Base-by-base conservation (phyloP, 2,888 invertebrate species). In the Synanthedon tipuliformis region DNA sequence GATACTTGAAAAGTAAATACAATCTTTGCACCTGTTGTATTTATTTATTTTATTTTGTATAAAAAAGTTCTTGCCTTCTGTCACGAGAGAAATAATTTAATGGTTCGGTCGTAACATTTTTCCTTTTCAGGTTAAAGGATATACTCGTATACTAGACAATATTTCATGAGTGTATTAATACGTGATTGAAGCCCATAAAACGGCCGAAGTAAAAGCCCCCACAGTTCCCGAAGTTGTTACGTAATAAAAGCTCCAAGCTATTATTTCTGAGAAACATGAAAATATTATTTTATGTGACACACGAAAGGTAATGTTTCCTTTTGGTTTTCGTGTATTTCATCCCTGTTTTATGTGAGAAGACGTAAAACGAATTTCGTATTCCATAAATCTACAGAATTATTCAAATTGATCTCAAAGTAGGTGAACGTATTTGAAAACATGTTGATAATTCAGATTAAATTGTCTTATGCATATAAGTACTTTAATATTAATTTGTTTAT, bases 301-400 rank as follows among this genome's bases (percentile, higher is more conserved):
- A n/a, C 13, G 49, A 49, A 49, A 18, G 49, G 16, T 15, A 16
- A 49, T 16, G 49, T 49, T 34, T 34, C 34, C 34, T 27, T 16
- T 41, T 40, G 40, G 34, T 53, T 53, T 45, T 41, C 50, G 41
- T 40, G 50, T 10, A 51, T 48, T 55, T 55, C 53, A 52, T 54
- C 13, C 41, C 11, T 45, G 13, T 50, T 56, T 56, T 54, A 56
- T 41, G 52, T 23, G 48, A 48, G 40, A 52, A 52, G 49, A 49
- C 23, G 49, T 49, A 49, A 16, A 49, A 18, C 49, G 8, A 12
- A 16, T 49, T 49, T 23, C 18, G 16, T 18, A 49, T 23, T 13
- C 49, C 23, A 23, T 49, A 49, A 49, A 49, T 49, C 49, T 16
- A 18, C 23, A 23, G 23, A 49, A 49, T 49, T 49, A 49, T 49